Evolutionary conservation across 2,888 invertebrate genomes (phyloP), one percentile per base, ranked within the genome.

Genomic region (Erebia ligea): DNA sequence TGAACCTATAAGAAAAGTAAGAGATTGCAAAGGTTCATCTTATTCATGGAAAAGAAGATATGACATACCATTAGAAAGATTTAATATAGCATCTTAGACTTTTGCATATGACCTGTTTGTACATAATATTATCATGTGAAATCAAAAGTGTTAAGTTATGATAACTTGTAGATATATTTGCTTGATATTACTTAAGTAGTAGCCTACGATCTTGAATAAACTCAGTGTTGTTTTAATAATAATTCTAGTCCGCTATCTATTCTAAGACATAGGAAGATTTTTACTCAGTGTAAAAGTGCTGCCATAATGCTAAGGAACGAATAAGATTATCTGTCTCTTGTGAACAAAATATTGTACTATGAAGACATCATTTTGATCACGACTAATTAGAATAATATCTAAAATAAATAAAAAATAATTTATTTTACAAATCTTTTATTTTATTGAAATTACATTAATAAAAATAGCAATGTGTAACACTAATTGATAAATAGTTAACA

Each of bases 1-100:
- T 83, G 97, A 97, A 87, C 94, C 94, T 58, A 89, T 91, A 0
- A 88, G 92, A 59, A 94, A 94, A 81, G 86, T 97, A 65, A 92
- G 94, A 69, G 94, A 95, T 81, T 97, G 97, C 68, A 89, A 89
- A 73, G 85, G 86, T 64, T 84, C 90, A 19, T 79, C 80, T 34
- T 89, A 87, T 54, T 81, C 86, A 64, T 94, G 94, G 94, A 82
- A 76, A 54, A 90, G 86, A 67, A 87, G 94, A 84, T 93, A 94
- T 92, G 94, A 94, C 78, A 89, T 95, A 80, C 95, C 95, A 48
- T 79, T 94, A 9, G 95, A 95, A 81, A 91, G 83, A 75, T 83
- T 82, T 73, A 95, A 95, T 78, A 84, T 95, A 58, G 93, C 94
- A 9, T 83, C 82, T 68, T 86, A 86, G 78, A 66, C 10, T 40